Evolutionary conservation across 2,797 vertebrate species (phyloP), one percentile per base, ranked within the genome.

Genomic region (Mormyrus hasselquistii): DNA sequence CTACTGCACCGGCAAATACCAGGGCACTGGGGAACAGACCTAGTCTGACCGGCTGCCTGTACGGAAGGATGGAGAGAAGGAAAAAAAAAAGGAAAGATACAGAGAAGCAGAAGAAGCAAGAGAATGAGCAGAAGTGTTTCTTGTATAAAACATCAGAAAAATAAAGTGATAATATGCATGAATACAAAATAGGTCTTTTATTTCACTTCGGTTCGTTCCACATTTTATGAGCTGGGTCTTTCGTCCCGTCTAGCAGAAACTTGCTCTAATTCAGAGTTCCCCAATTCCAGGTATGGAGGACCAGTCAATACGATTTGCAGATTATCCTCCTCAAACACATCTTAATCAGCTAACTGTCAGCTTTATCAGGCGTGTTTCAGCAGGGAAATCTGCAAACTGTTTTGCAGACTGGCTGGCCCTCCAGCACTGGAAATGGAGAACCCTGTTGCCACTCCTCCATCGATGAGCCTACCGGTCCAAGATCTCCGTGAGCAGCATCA

Each of bases 401-500:
- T 7, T 9, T 62, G 59, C 22, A 25, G 59, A 62, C 29, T 69
- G 29, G 65, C 65, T 69, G 25, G 65, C 29, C 65, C 65, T 41
- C 34, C 69, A 38, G 69, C 2, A 7, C 34, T 2, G 29, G 29
- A 5, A 14, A 14, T 12, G 62, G 62, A 25, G 62, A 8, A 0
- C 49, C 50, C 10, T 86, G 49, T 3, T 14, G 5, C 5, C 29
- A 22, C n/a, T 2, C 16, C 9, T 59, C 29, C 25, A 62, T 82
- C 10, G 55, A 90, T 91, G 7, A 41, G n/a, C 49, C 94, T 94
- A 99, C 98, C 97, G 95, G 90, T 97, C 95, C 92, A 99, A 93
- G 92, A 99, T 97, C 93, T 96, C 96, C 49, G 95, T 95, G 7
- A 99, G 97, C 25, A 99, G 96, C 91, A 97, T 93, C 50, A 99